Evolutionary conservation across 2,888 invertebrate genomes (phyloP), one percentile per base, ranked within the genome.

Genomic region (Polydrusus pterygomalis): DNA sequence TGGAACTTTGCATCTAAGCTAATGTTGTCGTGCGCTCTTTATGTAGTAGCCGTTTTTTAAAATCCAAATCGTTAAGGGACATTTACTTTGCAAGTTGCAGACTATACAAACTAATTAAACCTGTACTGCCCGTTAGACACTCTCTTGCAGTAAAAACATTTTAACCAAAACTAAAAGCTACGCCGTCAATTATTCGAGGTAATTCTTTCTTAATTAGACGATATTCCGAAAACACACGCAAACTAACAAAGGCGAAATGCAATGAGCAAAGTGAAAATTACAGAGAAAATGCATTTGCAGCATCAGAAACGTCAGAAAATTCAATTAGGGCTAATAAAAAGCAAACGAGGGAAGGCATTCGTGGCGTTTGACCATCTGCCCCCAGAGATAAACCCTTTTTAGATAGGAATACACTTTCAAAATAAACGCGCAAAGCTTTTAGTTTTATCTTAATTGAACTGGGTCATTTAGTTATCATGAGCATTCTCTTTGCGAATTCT

Each of bases 261-360:
- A 81, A 77, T 80, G 80, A 78, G 78, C 74, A 78, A 79, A 80
- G 80, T 78, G 82, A 78, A 80, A 83, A 80, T 80, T 80, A 81
- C 80, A 77, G 76, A 74, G 77, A 78, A 78, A 82, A 82, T 83
- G 82, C 81, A 82, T 81, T 83, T 81, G 47, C 80, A 79, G 75
- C 80, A 73, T 82, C 80, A 80, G 81, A 74, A 79, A 75, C 74
- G 71, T 79, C 67, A 79, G 79, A 72, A 80, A 79, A 80, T 76
- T 79, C 79, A 81, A 82, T 82, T 81, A 80, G 77, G 74, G 65
- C 68, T 72, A 79, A 79, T 81, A 80, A 80, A 79, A 80, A 80
- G 76, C 76, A 68, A 75, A 71, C 63, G 45, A 45, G 56, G 51
- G 58, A 54, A 71, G 54, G 68, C 69, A 49, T 51, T 54, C 63